Evolutionary conservation across 2,797 vertebrate genomes (phyloP), one percentile per base, ranked within the genome.

Genomic region (Emydoidea blandingii): DNA sequence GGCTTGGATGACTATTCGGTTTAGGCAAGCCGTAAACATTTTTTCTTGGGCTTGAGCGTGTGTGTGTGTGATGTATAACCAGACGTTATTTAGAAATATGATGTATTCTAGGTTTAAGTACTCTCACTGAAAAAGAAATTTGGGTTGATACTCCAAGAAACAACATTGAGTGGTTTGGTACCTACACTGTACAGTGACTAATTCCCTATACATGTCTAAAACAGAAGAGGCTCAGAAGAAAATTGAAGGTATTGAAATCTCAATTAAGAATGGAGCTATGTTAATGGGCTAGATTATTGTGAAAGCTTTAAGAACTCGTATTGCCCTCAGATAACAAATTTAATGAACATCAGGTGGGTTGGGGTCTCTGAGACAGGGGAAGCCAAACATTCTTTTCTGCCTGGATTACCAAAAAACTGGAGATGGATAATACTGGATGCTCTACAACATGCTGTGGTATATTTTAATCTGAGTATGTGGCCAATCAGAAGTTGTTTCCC

Each of bases 391-490:
- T 87, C 31, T 23, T 37, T 83, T 23, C 25, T 54, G 14, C 25
- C 62, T 56, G 54, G n/a, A 9, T 87, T 62, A 9, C 15, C 53
- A 37, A 25, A 27, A 52, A 52, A 41, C 12, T 57, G 47, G 68
- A 86, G 65, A 7, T 83, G 78, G 27, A 15, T 81, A 56, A 49
- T 0, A 0, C 27, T 23, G 47, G 50, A 34, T 82, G 41, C 85
- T 78, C 49, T 18, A 2, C n/a, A 80, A 50, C 25, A 18, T 31
- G 44, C 27, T 49, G 74, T 49, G 74, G 74, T 78, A 49, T 47
- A 49, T 59, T 65, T 5, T 80, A 83, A 79, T 86, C 50, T n/a
- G 31, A 27, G 7, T 1, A 0, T 1, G 14, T 83, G 47, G 79
- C 87, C 81, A 27, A 1, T 49, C 2, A 62, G 84, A 19, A 52